Evolutionary conservation across 2,797 vertebrate genomes (phyloP).

Genomic region (Chlorospingus flavigularis): DNA sequence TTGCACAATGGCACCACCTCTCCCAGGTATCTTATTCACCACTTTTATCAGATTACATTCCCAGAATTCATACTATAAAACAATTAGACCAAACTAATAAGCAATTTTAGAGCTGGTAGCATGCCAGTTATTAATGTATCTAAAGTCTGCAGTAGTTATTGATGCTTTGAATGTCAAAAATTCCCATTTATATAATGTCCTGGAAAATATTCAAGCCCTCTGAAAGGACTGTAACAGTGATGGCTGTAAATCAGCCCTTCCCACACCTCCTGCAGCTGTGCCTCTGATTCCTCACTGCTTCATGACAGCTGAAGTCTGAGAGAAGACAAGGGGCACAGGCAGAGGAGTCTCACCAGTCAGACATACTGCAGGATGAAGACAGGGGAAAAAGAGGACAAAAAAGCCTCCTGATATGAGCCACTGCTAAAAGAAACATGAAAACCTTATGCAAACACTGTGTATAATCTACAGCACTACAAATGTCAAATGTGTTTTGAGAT

Average conservation of each 20-base stretch:
- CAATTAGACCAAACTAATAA: background rate
- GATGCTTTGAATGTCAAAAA: background rate
- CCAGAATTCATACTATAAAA: background rate
- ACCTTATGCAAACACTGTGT: background rate
- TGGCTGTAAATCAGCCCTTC: background rate
- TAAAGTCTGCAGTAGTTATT: background rate
- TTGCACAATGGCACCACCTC: background rate
- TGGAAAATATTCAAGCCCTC: background rate
- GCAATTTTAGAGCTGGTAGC: background rate
- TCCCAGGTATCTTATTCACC: background rate
- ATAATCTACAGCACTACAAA: background rate
- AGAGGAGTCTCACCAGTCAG: background rate
- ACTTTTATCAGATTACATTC: background rate
- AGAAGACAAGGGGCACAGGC: background rate
- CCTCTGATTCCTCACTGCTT: background rate
- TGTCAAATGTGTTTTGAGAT: background rate
- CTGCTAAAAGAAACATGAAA: background rate
- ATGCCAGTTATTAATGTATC: background rate
- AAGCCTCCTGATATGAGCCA: background rate
- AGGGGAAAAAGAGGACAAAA: accelerated
- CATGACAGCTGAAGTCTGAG: background rate
- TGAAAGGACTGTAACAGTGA: background rate
- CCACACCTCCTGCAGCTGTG: background rate
- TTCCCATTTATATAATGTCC: background rate
- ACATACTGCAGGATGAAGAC: background rate